Conservation (phyloP, 2,113 vertebrate species). For the Myxocyprinus asiaticus region DNA sequence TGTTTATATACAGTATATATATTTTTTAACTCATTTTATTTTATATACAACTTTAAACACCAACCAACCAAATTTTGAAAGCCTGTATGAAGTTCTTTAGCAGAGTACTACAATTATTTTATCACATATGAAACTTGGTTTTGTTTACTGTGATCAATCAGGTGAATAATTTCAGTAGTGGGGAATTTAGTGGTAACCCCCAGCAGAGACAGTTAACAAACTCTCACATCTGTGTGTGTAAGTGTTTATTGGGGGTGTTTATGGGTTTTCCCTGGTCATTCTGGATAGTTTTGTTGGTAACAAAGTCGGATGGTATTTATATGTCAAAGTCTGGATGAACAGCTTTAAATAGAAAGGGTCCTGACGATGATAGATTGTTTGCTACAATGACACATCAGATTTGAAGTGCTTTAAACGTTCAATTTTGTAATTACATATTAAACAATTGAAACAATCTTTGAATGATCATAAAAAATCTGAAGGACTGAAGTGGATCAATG, state of each 20-base stretch:
- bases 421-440: neutral
- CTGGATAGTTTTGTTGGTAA: constrained; percentile 30
- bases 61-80: neutral
- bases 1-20: too few species aligned
- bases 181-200: constrained; percentile 60
- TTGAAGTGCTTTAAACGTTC: constrained; percentile 1
- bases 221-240: constrained; percentile 48
- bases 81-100: neutral
- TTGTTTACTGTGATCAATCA: constrained; percentile 43
- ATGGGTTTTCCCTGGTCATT: constrained; percentile 59
- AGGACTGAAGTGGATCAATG: constrained; percentile 30
- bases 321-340: constrained; percentile 27
- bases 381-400: neutral
- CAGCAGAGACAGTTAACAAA: constrained; percentile 37
- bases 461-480: neutral
- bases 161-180: constrained; percentile 49
- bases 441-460: neutral
- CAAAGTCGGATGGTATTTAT: neutral
- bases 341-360: constrained; percentile 8
- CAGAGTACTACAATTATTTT: neutral
- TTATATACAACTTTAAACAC: neutral
- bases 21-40: neutral
- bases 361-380: neutral
- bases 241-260: constrained; percentile 23
- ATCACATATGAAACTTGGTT: constrained; percentile 37